Base-by-base conservation (phyloP, 2,113 vertebrate genomes). In the Carassius gibelio region DNA sequence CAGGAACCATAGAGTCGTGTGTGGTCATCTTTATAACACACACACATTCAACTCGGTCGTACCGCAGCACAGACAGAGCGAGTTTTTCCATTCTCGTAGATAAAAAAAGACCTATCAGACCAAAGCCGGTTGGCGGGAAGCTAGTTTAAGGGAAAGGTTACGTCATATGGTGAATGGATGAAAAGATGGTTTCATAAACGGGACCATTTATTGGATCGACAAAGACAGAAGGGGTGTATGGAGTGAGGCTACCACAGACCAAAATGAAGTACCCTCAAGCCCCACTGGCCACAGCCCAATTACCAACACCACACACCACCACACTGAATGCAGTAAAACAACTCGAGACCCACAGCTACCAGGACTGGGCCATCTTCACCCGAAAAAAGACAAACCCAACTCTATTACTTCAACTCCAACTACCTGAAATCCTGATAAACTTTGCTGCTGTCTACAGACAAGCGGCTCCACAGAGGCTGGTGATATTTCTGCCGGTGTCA, bases 191-290 rank as follows among this genome's bases (percentile, higher is more conserved):
- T 83, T 85, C 57, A 74, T 85, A 78, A 88, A 90, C 62, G 50
- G 23, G 45, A 23, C 62, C 57, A 48, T 87, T 87, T 87, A 86
- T 83, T 74, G 77, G 81, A 75, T 75, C 52, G 38, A 69, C 55
- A 83, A 42, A 81, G 81, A 64, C n/a, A 75, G 68, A 62, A 81
- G 36, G 76, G 74, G 72, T 83, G 64, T 83, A 52, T 74, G 38
- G 79, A 66, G 66, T 34, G 61, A 78, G 76, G 71, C 68, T 76
- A 84, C 87, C 89, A 84, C 88, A 90, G 87, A 90, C 85, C 88
- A 84, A 89, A 85, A 88, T 88, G 19, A 89, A 84, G 75, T 85
- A 81, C 88, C 85, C 86, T 77, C 79, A 84, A 78, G 62, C 72
- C 48, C 71, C 81, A 78, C 64, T 57, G 79, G 77, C 83, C 88